Conservation (phyloP, 2,797 vertebrate genomes). For the Rhinogobio ventralis region DNA sequence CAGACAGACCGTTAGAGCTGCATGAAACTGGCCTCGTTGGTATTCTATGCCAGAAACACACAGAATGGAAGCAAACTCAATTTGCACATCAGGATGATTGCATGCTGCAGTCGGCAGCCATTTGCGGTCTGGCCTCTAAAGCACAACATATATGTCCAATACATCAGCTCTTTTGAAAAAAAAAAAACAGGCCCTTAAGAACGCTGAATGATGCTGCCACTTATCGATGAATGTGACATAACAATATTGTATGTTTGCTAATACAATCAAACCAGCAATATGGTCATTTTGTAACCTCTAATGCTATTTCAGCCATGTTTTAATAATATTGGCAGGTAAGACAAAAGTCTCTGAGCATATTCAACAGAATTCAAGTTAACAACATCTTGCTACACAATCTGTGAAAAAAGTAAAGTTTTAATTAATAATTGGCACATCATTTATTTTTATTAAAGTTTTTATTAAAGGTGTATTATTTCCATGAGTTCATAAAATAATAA, state of each 20-base stretch:
- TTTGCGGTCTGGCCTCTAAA: conserved; percentile 24
- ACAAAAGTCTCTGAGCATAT: background rate
- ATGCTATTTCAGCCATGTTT: background rate
- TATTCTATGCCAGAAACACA: conserved; percentile 38
- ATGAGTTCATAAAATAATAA: background rate
- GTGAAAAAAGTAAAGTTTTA: background rate
- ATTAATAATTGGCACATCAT: background rate
- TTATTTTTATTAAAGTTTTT: no score
- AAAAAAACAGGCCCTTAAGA: background rate
- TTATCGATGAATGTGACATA: background rate
- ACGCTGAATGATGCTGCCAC: background rate
- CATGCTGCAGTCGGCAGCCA: conserved; percentile 36
- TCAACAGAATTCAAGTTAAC: background rate
- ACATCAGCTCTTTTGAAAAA: background rate
- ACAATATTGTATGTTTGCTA: background rate
- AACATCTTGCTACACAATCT: background rate
- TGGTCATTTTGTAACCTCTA: background rate
- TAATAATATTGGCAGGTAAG: background rate
- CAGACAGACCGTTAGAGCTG: background rate
- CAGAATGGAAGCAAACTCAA: conserved; percentile 41
- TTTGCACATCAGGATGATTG: conserved; percentile 63
- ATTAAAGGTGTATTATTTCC: no score
- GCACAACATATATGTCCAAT: background rate
- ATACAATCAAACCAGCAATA: background rate
- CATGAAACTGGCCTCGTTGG: background rate